Conservation (phyloP, 1,140 invertebrate genomes). For the Plodia interpunctella region DNA sequence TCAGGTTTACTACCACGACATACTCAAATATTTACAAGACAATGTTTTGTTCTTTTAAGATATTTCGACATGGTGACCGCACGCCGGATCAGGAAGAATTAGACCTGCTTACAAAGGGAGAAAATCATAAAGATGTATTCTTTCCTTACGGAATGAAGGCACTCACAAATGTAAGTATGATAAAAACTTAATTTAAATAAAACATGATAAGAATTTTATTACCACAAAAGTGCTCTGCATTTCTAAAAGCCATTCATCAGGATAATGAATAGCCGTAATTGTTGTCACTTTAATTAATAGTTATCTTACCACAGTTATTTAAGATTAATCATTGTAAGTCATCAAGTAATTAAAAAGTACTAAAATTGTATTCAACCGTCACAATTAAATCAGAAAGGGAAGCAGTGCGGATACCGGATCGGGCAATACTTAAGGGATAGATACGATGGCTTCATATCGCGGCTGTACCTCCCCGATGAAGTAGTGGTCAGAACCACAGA, state of each 20-base stretch:
- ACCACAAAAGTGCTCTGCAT: too few species aligned
- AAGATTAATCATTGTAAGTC: neutral
- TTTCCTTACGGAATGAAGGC: slow-evolving; percentile 84
- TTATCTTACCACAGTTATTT: too few species aligned
- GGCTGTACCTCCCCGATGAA: slow-evolving; percentile 66
- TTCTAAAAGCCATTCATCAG: too few species aligned
- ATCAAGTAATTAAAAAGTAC: neutral
- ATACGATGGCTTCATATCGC: slow-evolving; percentile 61
- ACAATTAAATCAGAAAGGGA: slow-evolving; percentile 63
- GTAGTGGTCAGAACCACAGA: slow-evolving; percentile 76
- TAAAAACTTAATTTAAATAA: neutral
- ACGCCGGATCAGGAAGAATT: slow-evolving; percentile 79
- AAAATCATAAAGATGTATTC: slow-evolving; percentile 78
- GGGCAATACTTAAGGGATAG: slow-evolving; percentile 62
- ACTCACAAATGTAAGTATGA: slow-evolving; percentile 83
- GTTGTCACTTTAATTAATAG: too few species aligned
- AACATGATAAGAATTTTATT: too few species aligned
- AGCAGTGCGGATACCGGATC: slow-evolving; percentile 59
- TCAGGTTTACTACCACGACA: too few species aligned
- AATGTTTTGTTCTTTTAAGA: slow-evolving; percentile 47
- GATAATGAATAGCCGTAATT: too few species aligned
- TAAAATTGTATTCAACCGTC: neutral
- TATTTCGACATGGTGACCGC: slow-evolving; percentile 88
- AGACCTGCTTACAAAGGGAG: slow-evolving; percentile 81
- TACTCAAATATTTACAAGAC: neutral